Percentiles rank a stretch among this genome's conserved stretches.
These are phyloP conservation scores for Gallinago media DNA, from an alignment of 2,113 vertebrate genomes.

Conservation along the genomic window DNA sequence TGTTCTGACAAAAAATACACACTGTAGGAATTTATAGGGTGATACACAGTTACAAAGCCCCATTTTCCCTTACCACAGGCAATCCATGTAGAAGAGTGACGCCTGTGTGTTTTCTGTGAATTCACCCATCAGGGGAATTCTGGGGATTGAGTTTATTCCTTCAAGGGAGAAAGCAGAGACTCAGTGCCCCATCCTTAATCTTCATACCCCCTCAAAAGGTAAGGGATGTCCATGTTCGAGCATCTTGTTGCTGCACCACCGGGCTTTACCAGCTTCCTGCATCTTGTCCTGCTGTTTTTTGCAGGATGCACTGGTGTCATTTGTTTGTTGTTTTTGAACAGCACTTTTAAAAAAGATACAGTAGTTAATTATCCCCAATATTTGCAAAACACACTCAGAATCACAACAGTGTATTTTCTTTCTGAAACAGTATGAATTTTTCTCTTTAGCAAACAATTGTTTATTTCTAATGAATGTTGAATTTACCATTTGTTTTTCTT, in stretches of 20 bases:
- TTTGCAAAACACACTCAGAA: background rate
- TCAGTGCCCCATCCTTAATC: background rate
- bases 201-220: background rate
- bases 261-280: background rate
- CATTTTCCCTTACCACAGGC: background rate
- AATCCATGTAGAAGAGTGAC: background rate
- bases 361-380: background rate
- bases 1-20: background rate
- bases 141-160: conserved; percentile 1
- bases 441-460: background rate
- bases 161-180: background rate
- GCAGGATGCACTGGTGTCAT: background rate
- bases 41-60: background rate
- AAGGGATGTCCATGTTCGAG: background rate
- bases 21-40: background rate
- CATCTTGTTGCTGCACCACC: background rate
- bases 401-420: background rate
- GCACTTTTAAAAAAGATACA: background rate
- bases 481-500: background rate
- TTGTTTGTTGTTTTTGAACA: background rate
- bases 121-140: conserved; percentile 2
- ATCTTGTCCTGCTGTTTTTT: background rate
- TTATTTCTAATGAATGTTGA: background rate
- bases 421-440: background rate
- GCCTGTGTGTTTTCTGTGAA: background rate